Percentiles rank a stretch among this genome's conserved stretches.
phyloP scores from a whole-genome alignment of 2,797 vertebrate species.

The Hoplostethus mediterraneus region DNA sequence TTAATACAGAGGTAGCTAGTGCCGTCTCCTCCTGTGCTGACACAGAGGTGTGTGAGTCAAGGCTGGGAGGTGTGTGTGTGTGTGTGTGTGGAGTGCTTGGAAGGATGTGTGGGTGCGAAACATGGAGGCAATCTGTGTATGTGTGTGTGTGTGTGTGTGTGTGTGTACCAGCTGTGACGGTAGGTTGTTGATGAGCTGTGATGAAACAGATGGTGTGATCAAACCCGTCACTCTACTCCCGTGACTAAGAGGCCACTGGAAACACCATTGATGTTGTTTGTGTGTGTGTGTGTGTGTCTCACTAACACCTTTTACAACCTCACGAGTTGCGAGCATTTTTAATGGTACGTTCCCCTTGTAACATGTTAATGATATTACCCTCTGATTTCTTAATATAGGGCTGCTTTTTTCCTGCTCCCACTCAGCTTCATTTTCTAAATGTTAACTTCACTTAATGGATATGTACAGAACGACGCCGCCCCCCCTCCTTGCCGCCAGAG shows the following conservation, averaged over 20 bases:
- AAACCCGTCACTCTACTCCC: constrained; percentile 16
- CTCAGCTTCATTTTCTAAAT: constrained; percentile 55
- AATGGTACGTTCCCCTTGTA: constrained; percentile 51
- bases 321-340: constrained; percentile 46
- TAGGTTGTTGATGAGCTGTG: constrained; percentile 38
- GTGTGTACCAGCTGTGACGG: constrained; percentile 17
- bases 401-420: constrained; percentile 47
- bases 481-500: too few species aligned
- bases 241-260: constrained; percentile 7
- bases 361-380: constrained; percentile 48
- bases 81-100: constrained; percentile 1
- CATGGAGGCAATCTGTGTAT: neutral
- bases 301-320: neutral
- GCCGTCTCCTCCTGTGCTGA: neutral
- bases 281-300: neutral
- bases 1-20: neutral
- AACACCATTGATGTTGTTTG: constrained; percentile 5
- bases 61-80: neutral
- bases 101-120: constrained; percentile 1
- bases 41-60: too few species aligned
- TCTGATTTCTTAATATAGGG: constrained; percentile 18
- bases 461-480: neutral
- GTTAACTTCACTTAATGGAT: constrained; percentile 60
- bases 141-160: constrained; percentile 16
- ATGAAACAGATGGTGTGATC: constrained; percentile 55